These are phyloP conservation scores for Neotragus moschatus DNA, from an alignment of 2,113 vertebrate genomes.

Conservation along the genomic window DNA sequence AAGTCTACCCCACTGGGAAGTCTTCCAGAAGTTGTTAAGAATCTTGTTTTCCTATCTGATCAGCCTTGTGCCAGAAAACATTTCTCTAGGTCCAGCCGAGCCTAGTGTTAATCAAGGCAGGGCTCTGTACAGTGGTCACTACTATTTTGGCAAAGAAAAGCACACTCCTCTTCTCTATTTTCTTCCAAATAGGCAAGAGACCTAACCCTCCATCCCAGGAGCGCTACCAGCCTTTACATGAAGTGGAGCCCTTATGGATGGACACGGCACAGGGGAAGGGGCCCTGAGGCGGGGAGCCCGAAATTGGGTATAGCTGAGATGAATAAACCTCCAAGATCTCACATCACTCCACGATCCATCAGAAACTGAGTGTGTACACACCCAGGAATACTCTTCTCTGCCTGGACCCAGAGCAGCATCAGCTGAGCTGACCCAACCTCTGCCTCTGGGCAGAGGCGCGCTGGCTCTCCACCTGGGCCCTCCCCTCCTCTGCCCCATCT, in stretches of 20 bases:
- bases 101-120: fast-evolving
- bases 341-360: fast-evolving
- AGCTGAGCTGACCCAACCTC: fast-evolving
- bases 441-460: fast-evolving
- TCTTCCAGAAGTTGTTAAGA: neutral
- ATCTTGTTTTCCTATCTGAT: fast-evolving
- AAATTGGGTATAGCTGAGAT: fast-evolving
- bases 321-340: neutral
- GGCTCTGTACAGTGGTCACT: fast-evolving
- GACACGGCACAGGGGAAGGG: fast-evolving
- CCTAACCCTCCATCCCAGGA: too few species aligned
- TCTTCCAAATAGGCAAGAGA: neutral
- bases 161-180: neutral
- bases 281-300: too few species aligned
- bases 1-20: fast-evolving
- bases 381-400: fast-evolving
- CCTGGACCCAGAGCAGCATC: fast-evolving
- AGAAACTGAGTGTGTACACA: fast-evolving
- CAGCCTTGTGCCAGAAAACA: neutral
- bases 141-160: neutral
- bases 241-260: fast-evolving
- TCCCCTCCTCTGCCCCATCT: fast-evolving
- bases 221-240: fast-evolving
- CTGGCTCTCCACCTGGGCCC: neutral
- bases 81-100: fast-evolving